Percentiles rank a stretch among this genome's conserved stretches.
phyloP scores from a whole-genome alignment of 1,140 invertebrate genomes.

The Drosophila navojoa region DNA sequence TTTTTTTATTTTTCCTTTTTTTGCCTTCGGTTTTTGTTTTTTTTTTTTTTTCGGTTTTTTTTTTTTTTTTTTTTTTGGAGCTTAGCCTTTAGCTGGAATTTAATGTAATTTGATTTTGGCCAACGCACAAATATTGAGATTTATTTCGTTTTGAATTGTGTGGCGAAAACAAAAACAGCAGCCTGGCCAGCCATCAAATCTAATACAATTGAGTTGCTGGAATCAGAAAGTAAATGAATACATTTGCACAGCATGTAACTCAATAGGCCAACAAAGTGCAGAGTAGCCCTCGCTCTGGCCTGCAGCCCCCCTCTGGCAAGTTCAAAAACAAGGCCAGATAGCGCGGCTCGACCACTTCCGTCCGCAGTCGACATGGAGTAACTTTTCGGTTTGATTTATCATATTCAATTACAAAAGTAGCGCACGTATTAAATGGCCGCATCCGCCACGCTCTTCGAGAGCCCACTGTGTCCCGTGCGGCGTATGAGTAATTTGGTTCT shows the following conservation, averaged over 20 bases:
- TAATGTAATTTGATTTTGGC: conserved; percentile 75
- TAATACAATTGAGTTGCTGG: conserved; percentile 62
- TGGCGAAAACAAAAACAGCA: conserved; percentile 21
- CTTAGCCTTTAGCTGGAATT: conserved; percentile 58
- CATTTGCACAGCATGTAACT: conserved; percentile 26
- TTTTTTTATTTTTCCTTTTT: conserved; percentile 6
- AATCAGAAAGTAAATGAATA: conserved; percentile 51
- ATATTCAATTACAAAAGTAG: conserved; percentile 81
- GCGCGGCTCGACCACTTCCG: conserved; percentile 57
- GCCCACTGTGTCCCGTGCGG: conserved; percentile 44
- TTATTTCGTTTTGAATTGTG: conserved; percentile 75
- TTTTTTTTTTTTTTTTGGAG: not conserved
- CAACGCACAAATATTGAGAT: conserved; percentile 68
- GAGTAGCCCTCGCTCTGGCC: too few relatives aligned
- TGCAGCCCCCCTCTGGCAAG: not conserved
- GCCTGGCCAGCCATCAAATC: conserved; percentile 46
- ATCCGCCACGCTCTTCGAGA: conserved; percentile 50
- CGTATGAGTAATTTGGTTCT: conserved; percentile 72
- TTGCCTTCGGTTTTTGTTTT: not conserved
- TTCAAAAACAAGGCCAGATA: conserved; percentile 21
- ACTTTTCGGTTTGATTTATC: conserved; percentile 77
- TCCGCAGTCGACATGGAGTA: conserved; percentile 19
- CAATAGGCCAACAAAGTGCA: conserved; percentile 7
- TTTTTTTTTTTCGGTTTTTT: conserved; percentile 13
- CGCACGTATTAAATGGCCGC: conserved; percentile 75